Conservation (phyloP, 2,888 invertebrate genomes). For the Agrotis clavis region DNA sequence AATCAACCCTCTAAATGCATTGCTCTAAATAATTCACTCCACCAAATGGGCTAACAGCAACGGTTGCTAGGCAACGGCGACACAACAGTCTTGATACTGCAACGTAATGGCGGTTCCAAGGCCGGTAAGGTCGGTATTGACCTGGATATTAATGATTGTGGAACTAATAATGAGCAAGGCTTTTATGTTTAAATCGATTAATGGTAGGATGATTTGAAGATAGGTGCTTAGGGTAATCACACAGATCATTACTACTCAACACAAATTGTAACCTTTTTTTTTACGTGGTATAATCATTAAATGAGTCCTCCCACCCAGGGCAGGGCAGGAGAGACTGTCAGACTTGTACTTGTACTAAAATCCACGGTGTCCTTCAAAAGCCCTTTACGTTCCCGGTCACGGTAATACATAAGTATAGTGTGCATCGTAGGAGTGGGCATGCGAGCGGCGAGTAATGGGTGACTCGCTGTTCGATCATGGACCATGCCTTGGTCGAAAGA, state of each 20-base stretch:
- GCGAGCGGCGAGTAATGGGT: too few relatives aligned
- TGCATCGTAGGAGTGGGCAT: too few relatives aligned
- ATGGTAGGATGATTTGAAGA: not conserved
- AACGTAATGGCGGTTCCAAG: conserved; percentile 51
- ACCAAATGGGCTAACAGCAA: conserved; percentile 17
- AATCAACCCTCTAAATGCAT: conserved; percentile 42
- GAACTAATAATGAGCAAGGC: conserved; percentile 46
- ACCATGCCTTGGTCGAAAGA: too few relatives aligned
- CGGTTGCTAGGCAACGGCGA: conserved; percentile 45
- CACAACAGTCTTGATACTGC: conserved; percentile 49
- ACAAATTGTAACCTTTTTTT: not conserved
- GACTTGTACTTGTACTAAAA: too few relatives aligned
- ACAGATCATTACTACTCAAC: not conserved
- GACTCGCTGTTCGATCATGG: too few relatives aligned
- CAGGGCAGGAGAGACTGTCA: too few relatives aligned
- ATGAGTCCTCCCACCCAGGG: too few relatives aligned
- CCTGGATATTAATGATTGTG: conserved; percentile 59
- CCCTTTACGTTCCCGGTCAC: too few relatives aligned
- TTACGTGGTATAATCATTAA: too few relatives aligned
- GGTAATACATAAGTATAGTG: too few relatives aligned
- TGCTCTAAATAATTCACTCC: conserved; percentile 15
- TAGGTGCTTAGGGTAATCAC: not conserved
- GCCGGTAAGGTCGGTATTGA: conserved; percentile 48
- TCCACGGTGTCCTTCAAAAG: too few relatives aligned
- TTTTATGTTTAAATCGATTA: conserved; percentile 20